Evolutionary conservation across 2,888 invertebrate genomes (phyloP).

Genomic region (Eupelmus urozonus): DNA sequence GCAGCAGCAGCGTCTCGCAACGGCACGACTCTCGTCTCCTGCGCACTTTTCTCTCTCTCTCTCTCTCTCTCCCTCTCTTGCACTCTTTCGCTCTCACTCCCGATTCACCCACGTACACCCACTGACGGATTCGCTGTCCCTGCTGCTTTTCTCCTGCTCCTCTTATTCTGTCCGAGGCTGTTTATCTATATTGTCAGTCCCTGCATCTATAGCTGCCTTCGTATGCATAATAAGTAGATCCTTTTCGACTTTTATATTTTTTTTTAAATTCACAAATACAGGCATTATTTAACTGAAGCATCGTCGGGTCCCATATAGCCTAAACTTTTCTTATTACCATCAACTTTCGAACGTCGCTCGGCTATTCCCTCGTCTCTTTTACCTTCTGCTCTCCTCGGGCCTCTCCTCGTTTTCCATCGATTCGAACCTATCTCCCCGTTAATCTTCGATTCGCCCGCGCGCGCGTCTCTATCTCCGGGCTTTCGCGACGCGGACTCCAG

Average conservation of each 20-base stretch:
- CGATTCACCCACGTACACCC: constrained; percentile 36
- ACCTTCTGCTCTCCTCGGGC: constrained; percentile 11
- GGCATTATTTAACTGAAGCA: constrained; percentile 26
- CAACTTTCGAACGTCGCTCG: constrained; percentile 25
- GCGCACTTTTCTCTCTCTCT: constrained; percentile 50
- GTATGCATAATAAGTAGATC: neutral
- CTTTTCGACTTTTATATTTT: neutral
- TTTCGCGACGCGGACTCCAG: constrained; percentile 40
- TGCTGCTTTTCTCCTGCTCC: neutral
- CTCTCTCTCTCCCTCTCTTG: constrained; percentile 27
- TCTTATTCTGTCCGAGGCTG: neutral
- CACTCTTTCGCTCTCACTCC: constrained; percentile 47
- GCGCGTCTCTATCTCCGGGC: constrained; percentile 24
- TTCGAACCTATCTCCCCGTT: constrained; percentile 35
- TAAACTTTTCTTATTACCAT: no score
- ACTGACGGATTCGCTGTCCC: neutral
- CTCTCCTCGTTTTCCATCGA: constrained; percentile 37
- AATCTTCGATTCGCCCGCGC: constrained; percentile 36
- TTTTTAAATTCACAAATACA: no score
- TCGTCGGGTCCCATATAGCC: no score
- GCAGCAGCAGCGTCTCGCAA: no score
- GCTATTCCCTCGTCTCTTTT: constrained; percentile 25
- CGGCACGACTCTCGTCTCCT: no score
- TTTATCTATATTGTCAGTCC: constrained; percentile 6
- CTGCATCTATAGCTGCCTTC: neutral